Percentiles rank a stretch among this genome's conserved stretches.
phyloP scores from a whole-genome alignment of 2,888 invertebrate genomes.

The Scrobipalpa costella region DNA sequence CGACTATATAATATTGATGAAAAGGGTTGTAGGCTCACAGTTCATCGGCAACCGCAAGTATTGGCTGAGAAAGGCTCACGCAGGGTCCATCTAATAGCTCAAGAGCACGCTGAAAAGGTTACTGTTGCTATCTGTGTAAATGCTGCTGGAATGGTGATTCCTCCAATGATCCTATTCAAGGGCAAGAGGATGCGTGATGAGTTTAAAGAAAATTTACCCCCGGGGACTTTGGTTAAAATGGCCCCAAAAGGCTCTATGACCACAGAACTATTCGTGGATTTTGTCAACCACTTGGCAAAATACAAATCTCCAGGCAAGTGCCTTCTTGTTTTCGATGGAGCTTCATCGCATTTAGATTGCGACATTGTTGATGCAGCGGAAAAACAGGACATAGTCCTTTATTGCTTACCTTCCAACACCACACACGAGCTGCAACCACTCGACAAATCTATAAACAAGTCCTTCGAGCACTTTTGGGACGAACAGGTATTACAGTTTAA shows the following conservation, averaged over 20 bases:
- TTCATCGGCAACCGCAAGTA: constrained; percentile 35
- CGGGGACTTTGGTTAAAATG: constrained; percentile 14
- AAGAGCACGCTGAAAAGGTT: constrained; percentile 39
- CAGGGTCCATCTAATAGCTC: constrained; percentile 35
- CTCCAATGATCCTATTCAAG: constrained; percentile 35
- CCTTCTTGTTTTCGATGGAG: constrained; percentile 26
- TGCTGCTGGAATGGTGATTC: constrained; percentile 32
- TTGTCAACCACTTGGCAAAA: constrained; percentile 23
- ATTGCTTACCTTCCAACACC: constrained; percentile 20
- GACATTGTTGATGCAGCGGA: constrained; percentile 24
- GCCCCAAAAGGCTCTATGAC: constrained; percentile 30
- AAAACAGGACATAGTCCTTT: constrained; percentile 6
- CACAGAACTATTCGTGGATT: constrained; percentile 21
- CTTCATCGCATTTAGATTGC: background rate
- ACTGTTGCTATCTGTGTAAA: constrained; percentile 35
- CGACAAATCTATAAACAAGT: constrained; percentile 1
- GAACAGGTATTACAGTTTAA: background rate
- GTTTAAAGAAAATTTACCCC: constrained; percentile 1
- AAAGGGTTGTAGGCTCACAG: constrained; percentile 33
- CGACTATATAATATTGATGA: constrained; percentile 36
- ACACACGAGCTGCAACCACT: constrained; percentile 1
- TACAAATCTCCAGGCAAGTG: constrained; percentile 22
- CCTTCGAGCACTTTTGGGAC: constrained; percentile 12
- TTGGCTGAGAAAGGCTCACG: constrained; percentile 34
- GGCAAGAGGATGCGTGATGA: background rate